Evolutionary conservation across 2,888 invertebrate genomes (phyloP).

Genomic region (Nemoura dubitans): DNA sequence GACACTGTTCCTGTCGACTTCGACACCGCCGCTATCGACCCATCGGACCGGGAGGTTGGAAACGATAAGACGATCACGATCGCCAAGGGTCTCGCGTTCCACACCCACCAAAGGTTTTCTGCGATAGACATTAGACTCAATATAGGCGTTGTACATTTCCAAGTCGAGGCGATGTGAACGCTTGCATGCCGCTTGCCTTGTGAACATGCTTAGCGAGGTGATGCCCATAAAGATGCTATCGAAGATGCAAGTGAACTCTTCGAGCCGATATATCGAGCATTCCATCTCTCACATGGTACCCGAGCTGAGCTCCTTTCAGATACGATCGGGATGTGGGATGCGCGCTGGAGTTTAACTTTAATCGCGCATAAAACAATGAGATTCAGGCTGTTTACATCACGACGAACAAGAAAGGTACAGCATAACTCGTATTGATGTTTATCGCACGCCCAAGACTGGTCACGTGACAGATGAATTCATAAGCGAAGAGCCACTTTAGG

Average conservation of each 20-base stretch:
- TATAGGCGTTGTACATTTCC: background rate
- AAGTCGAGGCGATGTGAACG: background rate
- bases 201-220: background rate
- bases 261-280: background rate
- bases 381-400: conserved; percentile 28
- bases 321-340: background rate
- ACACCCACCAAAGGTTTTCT: background rate
- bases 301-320: background rate
- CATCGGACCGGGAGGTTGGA: background rate
- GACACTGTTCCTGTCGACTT: background rate
- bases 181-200: background rate
- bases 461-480: background rate
- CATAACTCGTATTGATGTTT: background rate
- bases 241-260: background rate
- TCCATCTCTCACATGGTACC: background rate
- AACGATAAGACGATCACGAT: conserved; percentile 1
- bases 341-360: background rate
- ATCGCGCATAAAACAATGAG: conserved; percentile 30
- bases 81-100: background rate
- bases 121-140: no score
- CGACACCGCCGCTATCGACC: background rate
- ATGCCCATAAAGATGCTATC: background rate
- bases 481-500: conserved; percentile 20
- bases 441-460: background rate
- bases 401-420: conserved; percentile 1